Base-by-base conservation (phyloP, 1,140 invertebrate species). In the Oryzaephilus surinamensis region DNA sequence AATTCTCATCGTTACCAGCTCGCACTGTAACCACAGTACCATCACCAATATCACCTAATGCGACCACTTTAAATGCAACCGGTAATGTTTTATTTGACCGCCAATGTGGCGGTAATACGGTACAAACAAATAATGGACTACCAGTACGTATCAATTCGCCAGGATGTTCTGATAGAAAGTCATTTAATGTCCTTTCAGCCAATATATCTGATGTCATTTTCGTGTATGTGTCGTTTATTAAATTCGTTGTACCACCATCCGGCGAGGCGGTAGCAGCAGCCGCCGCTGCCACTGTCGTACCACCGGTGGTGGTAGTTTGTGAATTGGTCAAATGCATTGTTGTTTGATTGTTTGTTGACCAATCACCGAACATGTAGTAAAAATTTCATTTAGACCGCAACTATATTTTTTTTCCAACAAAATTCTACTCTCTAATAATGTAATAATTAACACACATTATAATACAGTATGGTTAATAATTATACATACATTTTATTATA, bases 1-100 rank as follows among this genome's bases (percentile, higher is more conserved):
- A 95, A 64, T 97, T 97, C 63, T 98, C 93, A 59, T 98, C 94
- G 63, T 98, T 98, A 11, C 95, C 94, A 3, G 93, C 94, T n/a
- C 79, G 64, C 6, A 98, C 82, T 1, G 88, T 93, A 31, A 98
- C 94, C 57, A 94, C 73, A 10, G 94, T 98, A 2, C 95, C 94
- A 62, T 98, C 94, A 45, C 84, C 82, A 3, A 97, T 80, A 47
- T 94, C 90, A 6, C 87, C 87, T 12, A 97, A 65, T 2, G 89
- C 84, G 1, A 93, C 84, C 46, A 94, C 85, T 64, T 90, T 90
- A 66, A 97, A 97, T 19, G 90, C 89, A 35, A 88, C 82, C 8
- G 93, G 94, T 11, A 97, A 68, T 0, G 92, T 96, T 65, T 98
- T 98, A 67, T 97, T 97, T n/a, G 89, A 93, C 32, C 93, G 72